Percentiles rank a stretch among this genome's conserved stretches.
Conservation (phyloP, 2,888 invertebrate genomes). For the Lymantria dispar region DNA sequence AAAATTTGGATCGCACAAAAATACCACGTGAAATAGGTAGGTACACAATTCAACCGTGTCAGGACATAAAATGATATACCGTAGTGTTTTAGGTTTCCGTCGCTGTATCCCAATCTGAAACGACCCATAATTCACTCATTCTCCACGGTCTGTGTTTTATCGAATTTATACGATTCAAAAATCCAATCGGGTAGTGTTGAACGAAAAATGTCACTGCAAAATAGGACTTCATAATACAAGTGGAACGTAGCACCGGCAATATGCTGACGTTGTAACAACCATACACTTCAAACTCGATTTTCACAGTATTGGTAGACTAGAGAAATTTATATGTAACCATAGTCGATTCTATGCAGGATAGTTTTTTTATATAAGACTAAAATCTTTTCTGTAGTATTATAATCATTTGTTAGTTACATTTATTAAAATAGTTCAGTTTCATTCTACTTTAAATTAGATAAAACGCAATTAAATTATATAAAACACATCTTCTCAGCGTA, state of each 20-base stretch:
- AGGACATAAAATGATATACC: neutral
- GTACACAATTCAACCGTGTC: neutral
- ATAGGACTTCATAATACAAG: conserved; percentile 75
- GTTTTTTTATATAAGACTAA: too few species aligned
- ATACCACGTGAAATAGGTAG: neutral
- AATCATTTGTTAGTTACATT: too few species aligned
- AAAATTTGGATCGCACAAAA: neutral
- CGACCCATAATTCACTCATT: conserved; percentile 45
- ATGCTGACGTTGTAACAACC: conserved; percentile 64
- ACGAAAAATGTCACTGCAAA: conserved; percentile 76
- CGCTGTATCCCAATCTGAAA: conserved; percentile 29
- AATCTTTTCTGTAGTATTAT: too few species aligned
- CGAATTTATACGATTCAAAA: conserved; percentile 78
- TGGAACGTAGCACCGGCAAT: conserved; percentile 63
- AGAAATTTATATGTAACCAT: conserved; percentile 51
- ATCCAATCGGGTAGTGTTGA: conserved; percentile 72
- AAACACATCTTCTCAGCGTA: too few species aligned
- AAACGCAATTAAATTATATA: too few species aligned
- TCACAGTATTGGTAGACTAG: conserved; percentile 57
- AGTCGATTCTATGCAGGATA: conserved; percentile 9
- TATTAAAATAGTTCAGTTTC: too few species aligned
- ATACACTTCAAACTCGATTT: conserved; percentile 69
- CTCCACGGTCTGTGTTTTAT: conserved; percentile 58
- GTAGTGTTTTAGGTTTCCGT: conserved; percentile 10
- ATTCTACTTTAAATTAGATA: too few species aligned